phyloP scores from a whole-genome alignment of 2,797 vertebrate genomes.

The Remorina albescens region DNA sequence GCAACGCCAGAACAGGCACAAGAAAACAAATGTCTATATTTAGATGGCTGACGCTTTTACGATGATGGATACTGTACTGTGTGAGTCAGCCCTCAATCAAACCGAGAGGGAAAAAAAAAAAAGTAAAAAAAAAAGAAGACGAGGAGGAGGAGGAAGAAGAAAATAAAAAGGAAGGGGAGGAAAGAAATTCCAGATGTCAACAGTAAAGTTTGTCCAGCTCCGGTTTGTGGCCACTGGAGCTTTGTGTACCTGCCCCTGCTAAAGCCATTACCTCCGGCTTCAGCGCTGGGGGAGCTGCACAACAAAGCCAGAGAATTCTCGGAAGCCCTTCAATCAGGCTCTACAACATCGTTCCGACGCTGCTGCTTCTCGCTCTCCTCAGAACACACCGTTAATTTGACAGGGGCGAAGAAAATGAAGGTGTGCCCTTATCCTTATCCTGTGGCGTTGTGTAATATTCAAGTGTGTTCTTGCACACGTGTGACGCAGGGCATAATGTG shows the following conservation, averaged over 20 bases:
- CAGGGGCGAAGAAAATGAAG: constrained; percentile 43
- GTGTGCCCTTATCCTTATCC: constrained; percentile 22
- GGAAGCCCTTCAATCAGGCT: constrained; percentile 82
- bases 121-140: no score
- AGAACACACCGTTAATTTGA: constrained; percentile 55
- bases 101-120: constrained; percentile 17
- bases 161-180: constrained; percentile 69
- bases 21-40: constrained; percentile 77
- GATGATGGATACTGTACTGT: constrained; percentile 67
- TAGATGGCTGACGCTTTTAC: constrained; percentile 74
- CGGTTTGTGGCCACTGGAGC: constrained; percentile 84
- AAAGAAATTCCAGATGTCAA: constrained; percentile 89
- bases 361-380: constrained; percentile 23
- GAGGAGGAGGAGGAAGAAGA: constrained; percentile 59
- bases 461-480: background rate
- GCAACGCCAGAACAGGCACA: constrained; percentile 49
- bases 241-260: constrained; percentile 87
- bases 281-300: constrained; percentile 60
- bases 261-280: constrained; percentile 85
- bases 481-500: background rate
- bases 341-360: constrained; percentile 35
- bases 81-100: constrained; percentile 80
- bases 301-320: constrained; percentile 84
- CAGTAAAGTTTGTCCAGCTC: constrained; percentile 87
- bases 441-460: background rate